Base-by-base conservation (phyloP, 2,797 vertebrate genomes). In the Phrynocephalus guinanensis region DNA sequence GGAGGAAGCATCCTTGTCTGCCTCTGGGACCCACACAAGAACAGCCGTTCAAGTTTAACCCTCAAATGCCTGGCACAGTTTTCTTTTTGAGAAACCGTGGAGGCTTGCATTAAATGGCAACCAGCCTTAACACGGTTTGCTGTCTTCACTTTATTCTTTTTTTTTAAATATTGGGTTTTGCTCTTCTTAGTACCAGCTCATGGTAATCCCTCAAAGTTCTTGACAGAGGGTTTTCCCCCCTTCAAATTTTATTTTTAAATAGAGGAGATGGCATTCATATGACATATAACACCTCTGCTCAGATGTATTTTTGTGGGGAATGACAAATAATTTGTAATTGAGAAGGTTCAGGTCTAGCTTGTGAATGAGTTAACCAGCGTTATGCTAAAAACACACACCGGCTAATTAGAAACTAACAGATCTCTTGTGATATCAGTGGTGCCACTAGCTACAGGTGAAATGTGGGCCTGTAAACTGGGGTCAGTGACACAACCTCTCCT, bases 291-390 rank as follows among this genome's bases (percentile, higher is more conserved):
- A 91, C 11, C 83, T 84, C 91, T 88, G 82, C 75, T 90, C 89
- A 95, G 66, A 88, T 75, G 87, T 88, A 87, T 90, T 93, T 90
- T 89, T 91, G 82, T 86, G 90, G 90, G 79, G 87, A 85, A 52
- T 44, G 13, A 38, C n/a, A n/a, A 80, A 50, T 15, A 2, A 71
- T 86, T 80, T 60, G n/a, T 67, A 38, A 0, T 16, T 6, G 26
- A 33, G 48, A 28, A 22, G n/a, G 5, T 24, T 83, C 68, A 33
- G 26, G 44, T 16, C 26, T 28, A 24, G 38, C 66, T 70, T 13
- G 18, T 70, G 66, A 70, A 38, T 68, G 26, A 68, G 63, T 70
- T 48, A 70, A 82, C 24, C 22, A 63, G 48, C 50, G 2, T 11
- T 73, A 73, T 33, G 1, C 82, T 73, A 60, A 83, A 30, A 66